Conservation (phyloP, 1,140 invertebrate genomes). For the Ceratoteleas bidentatus region DNA sequence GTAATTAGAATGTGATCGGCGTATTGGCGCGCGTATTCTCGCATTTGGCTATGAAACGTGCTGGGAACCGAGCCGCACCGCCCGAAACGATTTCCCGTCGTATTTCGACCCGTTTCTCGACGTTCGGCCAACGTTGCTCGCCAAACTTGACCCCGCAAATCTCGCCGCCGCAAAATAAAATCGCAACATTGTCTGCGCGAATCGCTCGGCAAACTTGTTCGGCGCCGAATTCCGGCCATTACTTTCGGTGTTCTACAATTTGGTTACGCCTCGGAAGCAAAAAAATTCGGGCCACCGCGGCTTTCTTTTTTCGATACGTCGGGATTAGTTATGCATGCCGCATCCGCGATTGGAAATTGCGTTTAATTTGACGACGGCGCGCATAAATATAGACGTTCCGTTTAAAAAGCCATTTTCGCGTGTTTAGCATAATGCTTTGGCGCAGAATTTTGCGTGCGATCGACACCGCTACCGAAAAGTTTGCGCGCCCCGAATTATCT, state of each 20-base stretch:
- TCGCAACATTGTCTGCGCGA: no score
- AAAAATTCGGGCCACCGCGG: no score
- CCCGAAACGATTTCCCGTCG: no score
- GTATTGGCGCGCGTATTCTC: conserved; percentile 54
- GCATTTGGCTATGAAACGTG: conserved; percentile 46
- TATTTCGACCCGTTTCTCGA: no score
- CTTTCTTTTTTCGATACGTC: no score
- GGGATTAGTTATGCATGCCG: conserved; percentile 79
- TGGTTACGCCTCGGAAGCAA: no score
- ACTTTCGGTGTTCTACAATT: no score
- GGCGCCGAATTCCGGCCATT: no score
- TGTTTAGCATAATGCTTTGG: conserved; percentile 80
- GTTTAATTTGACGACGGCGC: conserved; percentile 75
- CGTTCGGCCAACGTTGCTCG: no score
- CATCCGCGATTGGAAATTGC: conserved; percentile 76
- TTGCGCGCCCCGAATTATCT: conserved; percentile 46
- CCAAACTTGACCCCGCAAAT: no score
- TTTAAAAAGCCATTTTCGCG: conserved; percentile 80
- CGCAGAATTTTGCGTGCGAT: conserved; percentile 50
- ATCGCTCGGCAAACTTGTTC: no score
- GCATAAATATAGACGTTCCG: conserved; percentile 79
- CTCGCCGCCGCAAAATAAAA: no score
- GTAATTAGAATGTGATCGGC: conserved; percentile 77
- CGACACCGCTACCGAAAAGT: conserved; percentile 62
- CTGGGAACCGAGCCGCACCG: conserved; percentile 39